A percentile compares a stretch with the other conserved stretches of the same genome.
Conservation (phyloP, 2,113 vertebrate genomes). For the Bambusicola thoracicus region DNA sequence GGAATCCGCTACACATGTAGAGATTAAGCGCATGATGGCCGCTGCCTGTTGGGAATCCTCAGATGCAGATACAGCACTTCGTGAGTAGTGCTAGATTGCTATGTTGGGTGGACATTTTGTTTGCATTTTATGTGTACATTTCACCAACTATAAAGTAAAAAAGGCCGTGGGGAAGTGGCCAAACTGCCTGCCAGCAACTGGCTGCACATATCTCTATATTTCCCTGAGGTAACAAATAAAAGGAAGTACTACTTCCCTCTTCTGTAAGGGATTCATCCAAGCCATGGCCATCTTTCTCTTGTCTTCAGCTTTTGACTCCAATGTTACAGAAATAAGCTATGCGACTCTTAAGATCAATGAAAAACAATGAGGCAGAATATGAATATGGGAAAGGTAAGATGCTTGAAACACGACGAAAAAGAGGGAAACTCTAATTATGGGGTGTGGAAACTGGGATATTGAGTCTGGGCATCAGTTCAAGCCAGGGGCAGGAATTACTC, state of each 20-base stretch:
- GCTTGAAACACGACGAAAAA: not conserved
- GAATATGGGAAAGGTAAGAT: not conserved
- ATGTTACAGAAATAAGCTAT: not conserved
- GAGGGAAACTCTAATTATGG: not conserved
- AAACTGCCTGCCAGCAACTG: not conserved
- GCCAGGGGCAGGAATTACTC: not conserved
- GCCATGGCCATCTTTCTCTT: not conserved
- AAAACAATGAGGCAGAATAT: not conserved
- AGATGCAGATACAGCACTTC: not conserved
- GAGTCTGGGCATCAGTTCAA: not conserved
- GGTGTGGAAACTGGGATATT: not conserved
- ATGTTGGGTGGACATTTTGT: not conserved
- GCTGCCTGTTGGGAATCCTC: not conserved
- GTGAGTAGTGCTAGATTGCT: not conserved
- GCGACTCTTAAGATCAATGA: not conserved
- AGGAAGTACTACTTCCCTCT: conserved; percentile 27
- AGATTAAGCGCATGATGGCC: not conserved
- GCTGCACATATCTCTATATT: not conserved
- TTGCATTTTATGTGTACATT: not conserved
- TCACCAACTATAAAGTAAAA: not conserved
- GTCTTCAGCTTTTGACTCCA: not conserved
- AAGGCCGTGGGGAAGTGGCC: not conserved
- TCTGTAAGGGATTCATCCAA: not conserved
- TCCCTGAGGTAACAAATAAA: not conserved
- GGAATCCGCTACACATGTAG: not conserved